Evolutionary conservation across 2,797 vertebrate genomes (phyloP), one percentile per base, ranked within the genome.

Genomic region (Neosilurus hyrtlii): DNA sequence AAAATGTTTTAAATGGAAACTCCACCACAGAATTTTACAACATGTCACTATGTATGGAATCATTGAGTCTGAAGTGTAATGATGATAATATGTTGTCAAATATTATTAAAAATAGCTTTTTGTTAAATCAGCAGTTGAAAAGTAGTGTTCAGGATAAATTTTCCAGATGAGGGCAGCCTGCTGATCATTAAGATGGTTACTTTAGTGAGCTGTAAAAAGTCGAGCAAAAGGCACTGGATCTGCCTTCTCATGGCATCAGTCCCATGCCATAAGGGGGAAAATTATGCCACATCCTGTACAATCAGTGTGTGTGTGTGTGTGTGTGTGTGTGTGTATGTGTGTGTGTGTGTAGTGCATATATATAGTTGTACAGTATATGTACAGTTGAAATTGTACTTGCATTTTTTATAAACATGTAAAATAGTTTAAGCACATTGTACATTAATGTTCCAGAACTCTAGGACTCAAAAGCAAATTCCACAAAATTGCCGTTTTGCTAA

Each of bases 151-250:
- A 43, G 75, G 61, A 18, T 57, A 78, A 87, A 88, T 88, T 84
- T 82, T 86, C 85, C 30, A 82, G 79, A 84, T 79, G 82, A 87
- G 84, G 35, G 84, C 74, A 83, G 82, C 77, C 75, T 84, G 85
- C 79, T 63, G 76, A 85, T 81, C 81, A 80, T 66, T 82, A 9
- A 72, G 70, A 84, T 63, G 68, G 86, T 88, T 81, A 77, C 52
- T 78, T 86, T 84, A 88, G 79, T 88, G 85, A 85, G 67, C 22
- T 87, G 86, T 89, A 89, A 91, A 90, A 87, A 79, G 73, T 72
- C 70, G 84, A 54, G 63, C 79, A 81, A 71, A 83, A 51, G 81
- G 54, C 26, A 51, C 52, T 74, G 71, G 71, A 80, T 81, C 72
- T 85, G 85, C 82, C 80, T 84, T 80, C 51, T 76, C 79, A 75